Evolutionary conservation across 2,113 vertebrate species (phyloP).

Genomic region (Tachycineta bicolor): DNA sequence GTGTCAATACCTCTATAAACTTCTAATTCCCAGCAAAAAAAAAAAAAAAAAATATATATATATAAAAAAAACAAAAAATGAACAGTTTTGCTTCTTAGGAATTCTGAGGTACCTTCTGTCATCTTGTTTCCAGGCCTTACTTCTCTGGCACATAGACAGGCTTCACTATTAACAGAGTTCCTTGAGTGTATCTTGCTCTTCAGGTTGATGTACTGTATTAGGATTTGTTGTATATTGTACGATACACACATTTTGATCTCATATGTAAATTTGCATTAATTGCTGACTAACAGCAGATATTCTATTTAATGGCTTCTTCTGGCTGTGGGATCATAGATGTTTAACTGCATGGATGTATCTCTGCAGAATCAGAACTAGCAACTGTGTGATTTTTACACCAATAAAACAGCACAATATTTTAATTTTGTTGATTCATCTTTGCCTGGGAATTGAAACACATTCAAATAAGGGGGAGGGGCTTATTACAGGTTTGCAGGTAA

Average conservation of each 20-base stretch:
- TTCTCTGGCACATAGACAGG: conserved; percentile 74
- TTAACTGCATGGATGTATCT: conserved; percentile 93
- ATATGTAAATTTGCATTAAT: conserved; percentile 94
- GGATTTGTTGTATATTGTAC: conserved; percentile 89
- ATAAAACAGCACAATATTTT: conserved; percentile 96
- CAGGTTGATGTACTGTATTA: conserved; percentile 83
- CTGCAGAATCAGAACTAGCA: conserved; percentile 92
- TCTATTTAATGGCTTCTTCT: conserved; percentile 94
- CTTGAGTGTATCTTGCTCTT: conserved; percentile 80
- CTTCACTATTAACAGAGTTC: conserved; percentile 77
- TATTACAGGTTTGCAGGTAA: not conserved
- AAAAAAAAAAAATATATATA: not conserved
- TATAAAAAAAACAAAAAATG: not conserved
- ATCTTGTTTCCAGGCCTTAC: conserved; percentile 78
- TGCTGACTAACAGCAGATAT: conserved; percentile 92
- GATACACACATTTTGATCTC: conserved; percentile 90
- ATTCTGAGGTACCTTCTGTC: conserved; percentile 68
- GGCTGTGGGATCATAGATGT: conserved; percentile 92
- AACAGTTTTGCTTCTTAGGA: conserved; percentile 58
- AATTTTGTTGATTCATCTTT: conserved; percentile 74
- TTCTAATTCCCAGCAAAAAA: conserved; percentile 42
- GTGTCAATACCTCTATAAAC: conserved; percentile 61
- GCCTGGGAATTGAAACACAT: conserved; percentile 38
- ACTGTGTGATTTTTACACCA: conserved; percentile 95
- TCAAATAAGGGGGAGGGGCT: not conserved